phyloP scores from a whole-genome alignment of 2,113 vertebrate species.

The Mormyrus iriodes region DNA sequence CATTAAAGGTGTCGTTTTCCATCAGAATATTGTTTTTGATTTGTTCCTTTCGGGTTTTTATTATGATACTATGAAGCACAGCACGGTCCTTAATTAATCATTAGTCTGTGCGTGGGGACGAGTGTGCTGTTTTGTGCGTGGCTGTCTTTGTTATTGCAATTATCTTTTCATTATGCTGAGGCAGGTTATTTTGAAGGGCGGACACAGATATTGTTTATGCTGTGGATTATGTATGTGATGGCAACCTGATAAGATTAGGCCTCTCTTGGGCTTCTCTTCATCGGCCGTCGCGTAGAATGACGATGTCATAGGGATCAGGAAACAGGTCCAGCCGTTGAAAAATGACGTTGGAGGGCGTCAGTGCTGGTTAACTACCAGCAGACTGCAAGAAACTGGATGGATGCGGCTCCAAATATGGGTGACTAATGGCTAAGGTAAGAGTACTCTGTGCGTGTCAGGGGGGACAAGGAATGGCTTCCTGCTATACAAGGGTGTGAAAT shows the following conservation, averaged over 20 bases:
- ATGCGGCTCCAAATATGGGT: not conserved
- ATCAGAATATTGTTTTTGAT: not conserved
- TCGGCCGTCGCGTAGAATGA: not conserved
- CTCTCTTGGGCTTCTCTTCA: not conserved
- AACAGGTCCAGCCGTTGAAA: not conserved
- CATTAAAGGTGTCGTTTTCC: not conserved
- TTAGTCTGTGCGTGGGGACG: not conserved
- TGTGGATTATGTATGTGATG: conserved; percentile 6
- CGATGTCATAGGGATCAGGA: not conserved
- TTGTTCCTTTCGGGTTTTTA: not conserved
- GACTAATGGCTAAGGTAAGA: not conserved
- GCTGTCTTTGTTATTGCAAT: not conserved
- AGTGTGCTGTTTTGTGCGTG: not conserved
- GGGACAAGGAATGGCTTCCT: not conserved
- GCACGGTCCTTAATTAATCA: not conserved
- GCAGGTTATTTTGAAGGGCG: conserved; percentile 8
- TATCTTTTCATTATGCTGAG: not conserved
- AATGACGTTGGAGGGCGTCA: not conserved
- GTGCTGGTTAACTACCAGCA: not conserved
- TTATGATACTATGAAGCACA: not conserved
- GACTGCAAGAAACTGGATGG: not conserved
- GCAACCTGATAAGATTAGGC: not conserved
- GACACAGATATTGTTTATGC: conserved; percentile 12
- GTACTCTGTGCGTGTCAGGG: not conserved
- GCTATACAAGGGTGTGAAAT: conserved; percentile 6